A percentile compares a stretch with the other conserved stretches of the same genome.
Evolutionary conservation across 2,888 invertebrate species (phyloP).

Genomic region (Pseudoips prasinana): DNA sequence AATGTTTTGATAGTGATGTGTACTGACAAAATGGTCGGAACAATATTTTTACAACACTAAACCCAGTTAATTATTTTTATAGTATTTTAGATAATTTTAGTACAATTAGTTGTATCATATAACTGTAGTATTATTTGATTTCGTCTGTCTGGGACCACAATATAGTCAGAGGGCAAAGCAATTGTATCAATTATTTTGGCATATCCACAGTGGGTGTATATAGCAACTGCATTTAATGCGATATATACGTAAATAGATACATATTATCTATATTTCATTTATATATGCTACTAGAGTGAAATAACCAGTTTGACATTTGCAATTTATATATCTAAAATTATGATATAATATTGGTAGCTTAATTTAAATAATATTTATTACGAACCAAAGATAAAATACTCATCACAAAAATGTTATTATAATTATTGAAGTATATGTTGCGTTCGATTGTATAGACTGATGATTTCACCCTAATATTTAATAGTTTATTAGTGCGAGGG

Average conservation of each 20-base stretch:
- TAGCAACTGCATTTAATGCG: conserved; percentile 64
- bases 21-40: no score
- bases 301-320: conserved; percentile 17
- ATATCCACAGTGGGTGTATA: conserved; percentile 65
- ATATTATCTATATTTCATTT: conserved; percentile 47
- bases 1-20: conserved; percentile 7
- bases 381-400: background rate
- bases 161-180: conserved; percentile 23
- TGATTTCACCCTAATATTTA: conserved; percentile 9
- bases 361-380: no score
- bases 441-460: no score
- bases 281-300: conserved; percentile 26
- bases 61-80: background rate
- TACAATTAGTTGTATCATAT: conserved; percentile 27
- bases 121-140: conserved; percentile 14
- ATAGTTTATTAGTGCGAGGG: conserved; percentile 21
- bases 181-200: conserved; percentile 68
- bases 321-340: no score
- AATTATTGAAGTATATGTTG: no score
- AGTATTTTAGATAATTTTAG: conserved; percentile 3
- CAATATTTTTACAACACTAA: no score
- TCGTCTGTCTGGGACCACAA: conserved; percentile 40
- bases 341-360: no score
- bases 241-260: conserved; percentile 63
- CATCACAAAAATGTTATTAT: background rate